These are phyloP conservation scores for Papilio protenor DNA, from an alignment of 2,888 invertebrate genomes.

Conservation along the genomic window DNA sequence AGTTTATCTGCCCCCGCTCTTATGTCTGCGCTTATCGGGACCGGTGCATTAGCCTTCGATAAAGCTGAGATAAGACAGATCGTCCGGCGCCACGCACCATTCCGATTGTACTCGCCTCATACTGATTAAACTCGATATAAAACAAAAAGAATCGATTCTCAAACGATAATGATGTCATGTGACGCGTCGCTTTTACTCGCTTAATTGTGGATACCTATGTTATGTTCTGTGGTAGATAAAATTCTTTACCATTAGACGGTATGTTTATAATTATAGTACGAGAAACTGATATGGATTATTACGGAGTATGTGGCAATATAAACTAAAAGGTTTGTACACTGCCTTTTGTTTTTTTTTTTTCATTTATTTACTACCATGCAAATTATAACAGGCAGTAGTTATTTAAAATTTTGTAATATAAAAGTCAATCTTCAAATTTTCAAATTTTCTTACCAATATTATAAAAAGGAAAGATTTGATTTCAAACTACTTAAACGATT, in stretches of 20 bases:
- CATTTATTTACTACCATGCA: neutral
- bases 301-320: neutral
- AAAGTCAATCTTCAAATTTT: neutral
- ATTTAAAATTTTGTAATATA: neutral
- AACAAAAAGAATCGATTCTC: conserved; percentile 78
- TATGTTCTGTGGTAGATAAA: conserved; percentile 51
- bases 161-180: conserved; percentile 81
- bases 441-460: no score
- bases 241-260: conserved; percentile 30
- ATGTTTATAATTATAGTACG: conserved; percentile 26
- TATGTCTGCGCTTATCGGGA: conserved; percentile 76
- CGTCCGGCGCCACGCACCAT: conserved; percentile 81
- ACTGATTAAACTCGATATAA: conserved; percentile 78
- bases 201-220: conserved; percentile 80
- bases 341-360: neutral
- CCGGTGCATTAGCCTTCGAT: conserved; percentile 83
- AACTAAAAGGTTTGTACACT: neutral
- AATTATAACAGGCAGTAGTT: neutral
- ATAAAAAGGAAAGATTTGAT: no score
- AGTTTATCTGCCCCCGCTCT: conserved; percentile 82
- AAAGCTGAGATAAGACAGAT: conserved; percentile 81
- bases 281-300: neutral
- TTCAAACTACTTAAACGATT: no score
- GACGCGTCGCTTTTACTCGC: conserved; percentile 70
- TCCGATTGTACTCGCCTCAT: conserved; percentile 77